These are phyloP conservation scores for Macroramphosus scolopax DNA, from an alignment of 2,797 vertebrate species.

Conservation along the genomic window DNA sequence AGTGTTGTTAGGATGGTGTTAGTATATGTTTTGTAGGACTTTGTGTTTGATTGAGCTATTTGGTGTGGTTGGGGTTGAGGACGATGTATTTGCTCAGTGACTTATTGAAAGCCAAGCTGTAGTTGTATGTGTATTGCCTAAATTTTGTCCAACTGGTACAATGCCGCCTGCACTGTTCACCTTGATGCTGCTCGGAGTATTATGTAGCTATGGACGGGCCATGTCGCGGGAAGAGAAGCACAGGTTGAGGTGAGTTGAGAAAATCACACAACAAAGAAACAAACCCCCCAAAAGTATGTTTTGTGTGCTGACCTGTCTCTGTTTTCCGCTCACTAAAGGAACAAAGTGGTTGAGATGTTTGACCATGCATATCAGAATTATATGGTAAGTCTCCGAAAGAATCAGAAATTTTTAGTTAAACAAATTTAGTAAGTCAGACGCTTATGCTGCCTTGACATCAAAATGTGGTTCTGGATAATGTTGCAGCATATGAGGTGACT, in stretches of 20 bases:
- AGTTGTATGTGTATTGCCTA: slow-evolving; percentile 34
- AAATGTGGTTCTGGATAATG: background rate
- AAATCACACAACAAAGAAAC: background rate
- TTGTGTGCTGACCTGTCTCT: slow-evolving; percentile 12
- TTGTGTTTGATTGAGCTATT: no score
- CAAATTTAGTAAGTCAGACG: background rate
- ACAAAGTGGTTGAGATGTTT: slow-evolving; percentile 92
- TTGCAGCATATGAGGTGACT: background rate
- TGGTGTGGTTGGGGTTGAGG: slow-evolving; percentile 32
- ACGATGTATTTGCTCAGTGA: slow-evolving; percentile 15
- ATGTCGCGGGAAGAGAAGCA: slow-evolving; percentile 77
- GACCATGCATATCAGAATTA: slow-evolving; percentile 86
- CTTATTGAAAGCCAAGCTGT: slow-evolving; percentile 32
- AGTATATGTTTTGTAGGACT: no score
- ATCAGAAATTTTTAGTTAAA: no score
- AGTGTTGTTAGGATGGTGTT: no score
- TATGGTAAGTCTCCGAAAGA: no score
- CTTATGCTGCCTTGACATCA: background rate
- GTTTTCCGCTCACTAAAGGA: slow-evolving; percentile 68
- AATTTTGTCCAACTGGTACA: slow-evolving; percentile 22
- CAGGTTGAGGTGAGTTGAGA: slow-evolving; percentile 70
- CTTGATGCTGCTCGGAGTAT: slow-evolving; percentile 60
- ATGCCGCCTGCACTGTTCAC: slow-evolving; percentile 60
- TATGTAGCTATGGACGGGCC: slow-evolving; percentile 53
- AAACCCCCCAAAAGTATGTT: background rate